Evolutionary conservation across 1,140 invertebrate genomes (phyloP).

Genomic region (Cotesia typhae): DNA sequence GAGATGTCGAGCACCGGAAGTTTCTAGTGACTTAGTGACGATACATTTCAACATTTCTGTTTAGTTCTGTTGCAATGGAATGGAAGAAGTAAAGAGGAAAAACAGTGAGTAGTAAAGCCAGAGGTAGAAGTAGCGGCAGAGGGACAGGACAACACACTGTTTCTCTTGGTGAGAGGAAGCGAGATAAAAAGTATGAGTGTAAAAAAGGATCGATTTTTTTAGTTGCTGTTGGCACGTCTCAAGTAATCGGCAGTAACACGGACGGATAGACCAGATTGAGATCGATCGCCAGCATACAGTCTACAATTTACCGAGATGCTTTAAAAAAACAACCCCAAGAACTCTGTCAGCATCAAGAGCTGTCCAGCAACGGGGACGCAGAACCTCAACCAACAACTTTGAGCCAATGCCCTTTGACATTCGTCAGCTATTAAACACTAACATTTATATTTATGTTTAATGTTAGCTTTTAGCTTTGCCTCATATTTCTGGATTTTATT

Average conservation of each 20-base stretch:
- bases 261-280: constrained; percentile 18
- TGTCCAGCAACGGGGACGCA: too few species aligned
- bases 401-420: constrained; percentile 8
- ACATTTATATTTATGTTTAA: constrained; percentile 4
- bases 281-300: constrained; percentile 16
- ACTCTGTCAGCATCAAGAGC: neutral
- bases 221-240: constrained; percentile 27
- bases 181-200: neutral
- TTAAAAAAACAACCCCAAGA: constrained; percentile 23
- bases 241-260: constrained; percentile 31
- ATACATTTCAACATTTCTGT: constrained; percentile 17
- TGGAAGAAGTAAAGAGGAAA: neutral
- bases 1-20: constrained; percentile 24
- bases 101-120: too few species aligned
- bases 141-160: neutral
- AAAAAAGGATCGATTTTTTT: constrained; percentile 7
- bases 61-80: neutral
- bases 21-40: constrained; percentile 28
- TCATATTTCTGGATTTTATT: too few species aligned
- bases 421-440: neutral
- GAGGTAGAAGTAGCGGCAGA: too few species aligned
- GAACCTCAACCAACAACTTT: neutral
- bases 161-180: neutral
- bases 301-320: neutral
- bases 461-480: neutral